phyloP scores from a whole-genome alignment of 2,113 vertebrate species.

The Nerophis ophidion region DNA sequence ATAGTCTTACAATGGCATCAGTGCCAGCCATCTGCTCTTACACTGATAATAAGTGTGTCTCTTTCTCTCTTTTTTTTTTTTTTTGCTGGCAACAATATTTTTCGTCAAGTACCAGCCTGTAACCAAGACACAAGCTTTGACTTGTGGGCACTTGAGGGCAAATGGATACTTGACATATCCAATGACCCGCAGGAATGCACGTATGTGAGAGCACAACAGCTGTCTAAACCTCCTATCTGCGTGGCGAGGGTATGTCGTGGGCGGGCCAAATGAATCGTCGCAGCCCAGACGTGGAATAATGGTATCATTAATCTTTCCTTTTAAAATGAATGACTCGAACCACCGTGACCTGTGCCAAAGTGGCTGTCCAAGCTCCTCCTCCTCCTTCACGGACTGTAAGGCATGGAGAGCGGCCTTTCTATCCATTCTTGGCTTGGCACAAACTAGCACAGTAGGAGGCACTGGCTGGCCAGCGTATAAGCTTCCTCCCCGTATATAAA shows the following conservation, averaged over 20 bases:
- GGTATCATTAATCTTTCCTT: conserved; percentile 62
- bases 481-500: not conserved
- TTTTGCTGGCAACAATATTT: not conserved
- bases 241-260: not conserved
- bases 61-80: not conserved
- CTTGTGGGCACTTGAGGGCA: conserved; percentile 13
- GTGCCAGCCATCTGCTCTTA: conserved; percentile 7
- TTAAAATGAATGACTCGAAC: conserved; percentile 64
- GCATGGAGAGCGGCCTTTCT: conserved; percentile 32
- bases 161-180: conserved; percentile 43
- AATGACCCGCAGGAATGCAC: conserved; percentile 28
- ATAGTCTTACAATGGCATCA: not conserved
- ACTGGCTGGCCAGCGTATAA: conserved; percentile 8
- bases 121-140: conserved; percentile 2
- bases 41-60: conserved; percentile 1
- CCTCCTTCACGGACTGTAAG: conserved; percentile 27
- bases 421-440: conserved; percentile 44
- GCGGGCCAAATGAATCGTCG: not conserved
- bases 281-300: conserved; percentile 53
- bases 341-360: conserved; percentile 42
- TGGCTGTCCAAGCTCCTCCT: conserved; percentile 19
- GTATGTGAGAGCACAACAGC: conserved; percentile 1
- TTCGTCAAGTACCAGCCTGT: conserved; percentile 8
- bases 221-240: conserved; percentile 3
- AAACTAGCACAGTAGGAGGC: conserved; percentile 19